These are phyloP conservation scores for Drosophila albomicans DNA, from an alignment of 1,140 invertebrate genomes.

Conservation along the genomic window DNA sequence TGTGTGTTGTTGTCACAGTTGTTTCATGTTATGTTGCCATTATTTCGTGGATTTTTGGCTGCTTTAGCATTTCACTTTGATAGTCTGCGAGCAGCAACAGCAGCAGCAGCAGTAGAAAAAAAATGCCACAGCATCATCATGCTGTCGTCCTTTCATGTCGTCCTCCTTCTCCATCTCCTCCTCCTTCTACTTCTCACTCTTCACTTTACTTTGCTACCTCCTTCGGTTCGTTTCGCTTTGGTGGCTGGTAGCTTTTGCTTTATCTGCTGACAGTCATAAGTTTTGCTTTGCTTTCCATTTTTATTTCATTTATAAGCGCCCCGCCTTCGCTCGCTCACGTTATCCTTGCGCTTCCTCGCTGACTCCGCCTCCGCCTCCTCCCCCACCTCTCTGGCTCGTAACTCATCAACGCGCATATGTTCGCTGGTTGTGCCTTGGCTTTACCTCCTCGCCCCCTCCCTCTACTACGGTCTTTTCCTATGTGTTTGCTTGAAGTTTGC, in stretches of 20 bases:
- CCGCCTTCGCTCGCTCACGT: slow-evolving; percentile 4
- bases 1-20: slow-evolving; percentile 73
- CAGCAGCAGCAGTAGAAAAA: slow-evolving; percentile 6
- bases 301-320: slow-evolving; percentile 72
- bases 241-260: slow-evolving; percentile 73
- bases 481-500: slow-evolving; percentile 23
- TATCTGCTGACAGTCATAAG: slow-evolving; percentile 82
- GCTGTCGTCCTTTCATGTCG: slow-evolving; percentile 1
- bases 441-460: not conserved
- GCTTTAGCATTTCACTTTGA: slow-evolving; percentile 84
- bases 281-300: slow-evolving; percentile 83
- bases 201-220: slow-evolving; percentile 17
- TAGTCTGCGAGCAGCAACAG: slow-evolving; percentile 53
- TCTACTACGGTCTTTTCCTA: slow-evolving; percentile 3
- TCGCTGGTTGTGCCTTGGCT: slow-evolving; percentile 45
- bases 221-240: slow-evolving; percentile 6
- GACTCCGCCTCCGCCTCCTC: not conserved
- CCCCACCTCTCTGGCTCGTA: slow-evolving; percentile 37
- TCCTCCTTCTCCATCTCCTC: not conserved
- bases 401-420: slow-evolving; percentile 82
- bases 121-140: slow-evolving; percentile 25
- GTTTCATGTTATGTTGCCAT: slow-evolving; percentile 82
- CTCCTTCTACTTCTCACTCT: not conserved
- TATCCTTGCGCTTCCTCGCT: slow-evolving; percentile 30
- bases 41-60: slow-evolving; percentile 83